Evolutionary conservation across 2,797 vertebrate genomes (phyloP).

Genomic region (Cossypha heuglini): DNA sequence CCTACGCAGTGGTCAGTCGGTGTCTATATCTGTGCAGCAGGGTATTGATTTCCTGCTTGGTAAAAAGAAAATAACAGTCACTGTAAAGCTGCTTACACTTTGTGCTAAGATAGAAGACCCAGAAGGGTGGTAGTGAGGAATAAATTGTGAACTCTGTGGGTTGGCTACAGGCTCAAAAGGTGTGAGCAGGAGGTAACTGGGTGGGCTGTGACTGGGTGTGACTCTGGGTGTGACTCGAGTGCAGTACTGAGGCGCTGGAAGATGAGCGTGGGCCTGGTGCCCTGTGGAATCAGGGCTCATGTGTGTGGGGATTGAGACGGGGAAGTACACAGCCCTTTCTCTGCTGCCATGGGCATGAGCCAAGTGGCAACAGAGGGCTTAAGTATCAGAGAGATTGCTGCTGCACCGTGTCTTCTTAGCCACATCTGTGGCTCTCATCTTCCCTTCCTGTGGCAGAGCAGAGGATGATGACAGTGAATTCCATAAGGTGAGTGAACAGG

Average conservation of each 20-base stretch:
- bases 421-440: neutral
- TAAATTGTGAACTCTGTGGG: accelerated
- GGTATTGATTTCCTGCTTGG: neutral
- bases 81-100: neutral
- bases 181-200: neutral
- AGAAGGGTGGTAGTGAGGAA: neutral
- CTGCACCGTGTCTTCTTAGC: accelerated
- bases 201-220: neutral
- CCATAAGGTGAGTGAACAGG: slow-evolving; percentile 36
- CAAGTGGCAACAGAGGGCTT: neutral
- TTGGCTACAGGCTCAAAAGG: neutral
- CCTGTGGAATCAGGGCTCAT: neutral
- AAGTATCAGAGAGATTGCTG: neutral
- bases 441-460: neutral
- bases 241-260: neutral
- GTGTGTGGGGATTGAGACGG: neutral
- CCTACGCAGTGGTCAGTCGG: accelerated
- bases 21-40: neutral
- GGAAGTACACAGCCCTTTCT: neutral
- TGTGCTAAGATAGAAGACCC: neutral
- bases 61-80: neutral
- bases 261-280: neutral
- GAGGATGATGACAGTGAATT: neutral
- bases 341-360: neutral
- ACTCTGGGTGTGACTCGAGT: neutral